Percentiles rank a stretch among this genome's conserved stretches.
phyloP scores from a whole-genome alignment of 2,113 vertebrate genomes.

The Phalacrocorax aristotelis region DNA sequence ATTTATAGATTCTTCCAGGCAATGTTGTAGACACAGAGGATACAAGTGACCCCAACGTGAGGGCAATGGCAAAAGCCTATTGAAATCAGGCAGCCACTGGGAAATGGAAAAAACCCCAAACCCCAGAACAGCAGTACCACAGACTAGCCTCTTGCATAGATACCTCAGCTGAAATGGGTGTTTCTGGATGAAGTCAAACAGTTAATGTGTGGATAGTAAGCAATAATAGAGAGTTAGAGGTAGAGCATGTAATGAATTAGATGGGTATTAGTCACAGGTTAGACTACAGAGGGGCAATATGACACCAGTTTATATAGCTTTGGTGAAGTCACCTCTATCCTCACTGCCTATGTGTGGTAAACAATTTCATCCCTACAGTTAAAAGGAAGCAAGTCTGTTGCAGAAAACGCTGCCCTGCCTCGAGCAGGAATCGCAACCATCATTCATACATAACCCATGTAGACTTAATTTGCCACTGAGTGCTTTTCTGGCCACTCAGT shows the following conservation, averaged over 20 bases:
- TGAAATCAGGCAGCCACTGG: not conserved
- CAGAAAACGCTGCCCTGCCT: not conserved
- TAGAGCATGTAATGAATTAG: not conserved
- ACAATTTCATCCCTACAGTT: not conserved
- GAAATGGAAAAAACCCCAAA: not conserved
- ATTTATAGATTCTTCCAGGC: not conserved
- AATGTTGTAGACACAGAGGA: not conserved
- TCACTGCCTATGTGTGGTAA: not conserved
- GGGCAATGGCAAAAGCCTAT: not conserved
- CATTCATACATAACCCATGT: not conserved
- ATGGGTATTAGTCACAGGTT: not conserved
- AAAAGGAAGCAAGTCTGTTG: not conserved
- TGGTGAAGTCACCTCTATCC: not conserved
- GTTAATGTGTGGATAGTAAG: not conserved
- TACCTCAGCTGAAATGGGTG: not conserved
- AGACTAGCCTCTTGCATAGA: not conserved
- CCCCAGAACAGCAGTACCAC: not conserved
- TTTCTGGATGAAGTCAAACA: not conserved
- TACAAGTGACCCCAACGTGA: fast-evolving
- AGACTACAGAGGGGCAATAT: not conserved
- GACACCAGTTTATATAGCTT: not conserved
- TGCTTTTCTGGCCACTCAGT: not conserved
- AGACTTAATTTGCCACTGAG: not conserved
- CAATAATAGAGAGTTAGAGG: not conserved
- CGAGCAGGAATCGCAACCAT: not conserved